phyloP scores from a whole-genome alignment of 2,888 invertebrate genomes.

The Trachelus iudaicus region DNA sequence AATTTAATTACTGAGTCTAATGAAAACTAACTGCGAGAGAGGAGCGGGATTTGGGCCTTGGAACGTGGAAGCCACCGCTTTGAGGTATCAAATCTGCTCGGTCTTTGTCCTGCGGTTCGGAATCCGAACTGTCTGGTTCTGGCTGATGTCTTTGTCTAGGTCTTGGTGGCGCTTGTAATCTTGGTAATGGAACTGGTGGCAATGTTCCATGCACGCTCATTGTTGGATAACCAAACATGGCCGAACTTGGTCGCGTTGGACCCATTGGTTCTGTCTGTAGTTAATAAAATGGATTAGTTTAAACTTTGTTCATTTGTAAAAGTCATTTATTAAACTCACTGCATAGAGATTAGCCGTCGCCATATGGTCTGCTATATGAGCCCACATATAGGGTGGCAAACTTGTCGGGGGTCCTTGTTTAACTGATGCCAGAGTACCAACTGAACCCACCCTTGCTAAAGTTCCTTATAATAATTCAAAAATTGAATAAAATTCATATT shows the following conservation, averaged over 20 bases:
- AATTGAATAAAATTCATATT: not conserved
- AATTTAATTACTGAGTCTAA: not conserved
- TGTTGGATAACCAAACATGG: conserved; percentile 84
- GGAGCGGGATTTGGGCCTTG: conserved; percentile 84
- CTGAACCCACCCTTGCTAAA: conserved; percentile 59
- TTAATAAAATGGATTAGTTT: conserved; percentile 42
- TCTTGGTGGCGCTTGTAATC: conserved; percentile 65
- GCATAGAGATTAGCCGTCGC: conserved; percentile 87
- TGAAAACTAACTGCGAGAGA: conserved; percentile 71
- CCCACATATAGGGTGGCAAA: conserved; percentile 82
- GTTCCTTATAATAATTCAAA: conserved; percentile 31
- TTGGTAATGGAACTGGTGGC: conserved; percentile 81
- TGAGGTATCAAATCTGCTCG: conserved; percentile 78
- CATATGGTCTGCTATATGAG: conserved; percentile 90
- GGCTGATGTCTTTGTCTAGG: conserved; percentile 51
- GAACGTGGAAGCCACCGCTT: conserved; percentile 77
- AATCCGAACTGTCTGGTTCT: conserved; percentile 63
- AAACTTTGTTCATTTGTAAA: not conserved
- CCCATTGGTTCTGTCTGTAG: conserved; percentile 78
- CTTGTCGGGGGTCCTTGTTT: conserved; percentile 62
- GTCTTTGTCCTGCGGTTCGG: conserved; percentile 72
- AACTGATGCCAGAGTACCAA: conserved; percentile 59
- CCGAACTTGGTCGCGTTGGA: conserved; percentile 83
- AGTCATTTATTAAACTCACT: conserved; percentile 67
- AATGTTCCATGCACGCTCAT: conserved; percentile 69